Evolutionary conservation across 1,140 invertebrate species (phyloP), one percentile per base, ranked within the genome.

Genomic region (Megalonaias nervosa): DNA sequence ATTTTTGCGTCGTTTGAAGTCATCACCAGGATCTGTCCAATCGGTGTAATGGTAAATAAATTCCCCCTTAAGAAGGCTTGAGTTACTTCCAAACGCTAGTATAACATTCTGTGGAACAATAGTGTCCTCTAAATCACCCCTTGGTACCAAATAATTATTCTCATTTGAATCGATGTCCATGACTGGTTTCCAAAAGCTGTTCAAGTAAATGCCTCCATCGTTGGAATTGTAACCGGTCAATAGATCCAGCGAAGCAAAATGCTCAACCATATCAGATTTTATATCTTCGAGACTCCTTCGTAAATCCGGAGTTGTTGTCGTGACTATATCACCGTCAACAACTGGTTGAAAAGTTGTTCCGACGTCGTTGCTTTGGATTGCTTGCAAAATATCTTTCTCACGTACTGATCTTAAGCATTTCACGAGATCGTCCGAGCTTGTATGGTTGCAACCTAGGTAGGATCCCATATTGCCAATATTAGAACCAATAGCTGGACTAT

Each of bases 181-280:
- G 60, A 62, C 57, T 48, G 60, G 62, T 56, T 13, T 2, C 57
- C 57, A 13, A 14, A 68, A n/a, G 9, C 1, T 64, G 21, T 48
- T 55, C 3, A 76, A n/a, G 57, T 48, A 62, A 57, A 74, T 60
- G 14, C 75, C 73, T 9, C 73, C 75, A 16, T 82, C 81, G 3
- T 55, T 31, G 19, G 69, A 56, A n/a, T 76, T 73, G 17, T 59
- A 68, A 13, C 81, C 81, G n/a, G 71, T 67, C 0, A 82, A 16
- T 19, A 82, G 57, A 58, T 80, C 75, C 6, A 82, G 59, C 6
- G 77, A 76, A n/a, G 48, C 62, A 57, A 72, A 80, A 55, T 80
- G 75, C 3, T 67, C n/a, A 5, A 65, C 21, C 11, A 64, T 60
- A 16, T 48, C 26, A 57, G 81, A 71, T 11, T 61, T 57, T 16